Percentiles rank a stretch among this genome's conserved stretches.
Evolutionary conservation across 2,113 vertebrate genomes (phyloP).

Genomic region (Grammomys surdaster): DNA sequence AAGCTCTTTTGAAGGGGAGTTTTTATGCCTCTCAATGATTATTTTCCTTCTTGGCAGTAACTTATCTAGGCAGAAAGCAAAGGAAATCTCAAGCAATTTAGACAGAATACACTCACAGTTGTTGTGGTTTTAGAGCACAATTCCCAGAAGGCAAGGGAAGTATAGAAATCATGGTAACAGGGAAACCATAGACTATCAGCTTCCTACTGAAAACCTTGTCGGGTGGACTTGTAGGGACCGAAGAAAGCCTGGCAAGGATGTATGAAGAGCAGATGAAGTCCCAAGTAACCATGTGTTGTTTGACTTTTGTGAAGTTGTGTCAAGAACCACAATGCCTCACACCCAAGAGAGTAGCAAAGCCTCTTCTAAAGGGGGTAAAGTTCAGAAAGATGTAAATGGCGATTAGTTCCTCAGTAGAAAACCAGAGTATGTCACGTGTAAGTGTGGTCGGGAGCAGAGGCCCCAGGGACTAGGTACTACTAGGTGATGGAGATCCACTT

Average conservation of each 20-base stretch:
- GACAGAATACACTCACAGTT: not conserved
- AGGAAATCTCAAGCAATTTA: conserved; percentile 8
- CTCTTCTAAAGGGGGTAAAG: too few species aligned
- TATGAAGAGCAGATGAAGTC: not conserved
- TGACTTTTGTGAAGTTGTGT: not conserved
- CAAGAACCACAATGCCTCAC: not conserved
- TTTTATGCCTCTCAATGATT: not conserved
- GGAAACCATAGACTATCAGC: not conserved
- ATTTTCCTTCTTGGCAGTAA: conserved; percentile 49
- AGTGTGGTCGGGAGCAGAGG: not conserved
- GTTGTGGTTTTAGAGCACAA: not conserved
- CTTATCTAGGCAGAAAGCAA: not conserved
- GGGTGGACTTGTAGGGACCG: not conserved
- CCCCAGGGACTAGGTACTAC: not conserved
- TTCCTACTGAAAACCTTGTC: not conserved
- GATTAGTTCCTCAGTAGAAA: conserved; percentile 27
- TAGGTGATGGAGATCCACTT: not conserved
- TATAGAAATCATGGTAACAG: not conserved
- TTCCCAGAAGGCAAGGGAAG: not conserved
- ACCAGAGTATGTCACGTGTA: not conserved
- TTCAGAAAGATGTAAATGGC: conserved; percentile 27
- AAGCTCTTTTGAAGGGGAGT: conserved; percentile 1
- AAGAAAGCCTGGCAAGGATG: not conserved
- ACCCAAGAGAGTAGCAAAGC: not conserved
- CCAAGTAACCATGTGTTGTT: too few species aligned